phyloP scores from a whole-genome alignment of 2,113 vertebrate species.

The Cryptotis parvus region DNA sequence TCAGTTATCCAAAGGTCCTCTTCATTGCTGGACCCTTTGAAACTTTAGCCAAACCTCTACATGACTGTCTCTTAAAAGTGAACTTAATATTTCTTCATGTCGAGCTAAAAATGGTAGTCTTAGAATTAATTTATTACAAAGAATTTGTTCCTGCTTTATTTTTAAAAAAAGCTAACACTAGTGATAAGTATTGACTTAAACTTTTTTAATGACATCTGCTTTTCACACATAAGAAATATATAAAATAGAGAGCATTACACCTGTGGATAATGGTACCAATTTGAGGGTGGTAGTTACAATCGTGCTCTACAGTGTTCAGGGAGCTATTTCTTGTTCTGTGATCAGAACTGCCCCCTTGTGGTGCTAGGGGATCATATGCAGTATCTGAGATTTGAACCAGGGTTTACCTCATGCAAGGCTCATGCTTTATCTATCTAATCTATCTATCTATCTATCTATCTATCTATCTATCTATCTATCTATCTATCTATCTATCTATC shows the following conservation, averaged over 20 bases:
- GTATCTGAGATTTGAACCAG: too few species aligned
- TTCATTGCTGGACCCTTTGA: background rate
- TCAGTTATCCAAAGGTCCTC: background rate
- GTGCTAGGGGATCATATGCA: too few species aligned
- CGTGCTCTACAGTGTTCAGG: too few species aligned
- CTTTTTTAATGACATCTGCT: slow-evolving; percentile 13
- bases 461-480: too few species aligned
- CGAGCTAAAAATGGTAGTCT: background rate
- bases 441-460: too few species aligned
- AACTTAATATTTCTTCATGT: background rate
- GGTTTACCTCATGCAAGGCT: too few species aligned
- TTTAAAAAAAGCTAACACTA: background rate
- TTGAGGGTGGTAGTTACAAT: too few species aligned
- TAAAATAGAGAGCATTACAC: background rate
- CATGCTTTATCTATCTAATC: too few species aligned
- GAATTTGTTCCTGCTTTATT: background rate
- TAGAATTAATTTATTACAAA: background rate
- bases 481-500: too few species aligned
- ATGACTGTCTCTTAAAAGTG: slow-evolving; percentile 17
- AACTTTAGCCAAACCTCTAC: background rate
- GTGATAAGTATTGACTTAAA: background rate
- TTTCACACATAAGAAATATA: background rate
- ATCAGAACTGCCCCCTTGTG: too few species aligned
- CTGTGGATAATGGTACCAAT: background rate
- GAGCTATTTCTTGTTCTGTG: too few species aligned